phyloP scores from a whole-genome alignment of 2,113 vertebrate genomes.

The Syrmaticus mikado region DNA sequence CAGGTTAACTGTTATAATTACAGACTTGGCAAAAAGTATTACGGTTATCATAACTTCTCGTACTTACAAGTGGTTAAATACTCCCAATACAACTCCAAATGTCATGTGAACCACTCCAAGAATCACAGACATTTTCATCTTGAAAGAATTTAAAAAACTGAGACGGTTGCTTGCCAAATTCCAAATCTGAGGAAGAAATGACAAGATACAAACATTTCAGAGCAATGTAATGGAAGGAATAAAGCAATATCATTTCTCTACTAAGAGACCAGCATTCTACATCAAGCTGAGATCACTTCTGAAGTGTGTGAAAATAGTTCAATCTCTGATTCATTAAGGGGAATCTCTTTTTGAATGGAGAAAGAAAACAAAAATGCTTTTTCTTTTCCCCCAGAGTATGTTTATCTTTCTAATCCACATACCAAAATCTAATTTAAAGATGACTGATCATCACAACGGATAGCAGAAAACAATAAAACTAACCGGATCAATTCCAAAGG shows the following conservation, averaged over 20 bases:
- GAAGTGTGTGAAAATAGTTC: neutral
- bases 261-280: neutral
- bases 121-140: constrained; percentile 99
- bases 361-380: neutral
- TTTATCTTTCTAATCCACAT: neutral
- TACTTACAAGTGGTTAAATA: constrained; percentile 96
- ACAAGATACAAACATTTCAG: neutral
- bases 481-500: constrained; percentile 95
- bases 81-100: constrained; percentile 90
- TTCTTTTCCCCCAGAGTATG: neutral
- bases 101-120: constrained; percentile 93
- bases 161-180: constrained; percentile 94
- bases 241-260: neutral
- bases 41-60: neutral
- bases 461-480: constrained; percentile 56
- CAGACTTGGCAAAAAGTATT: neutral
- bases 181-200: constrained; percentile 85
- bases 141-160: constrained; percentile 96
- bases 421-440: neutral
- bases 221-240: neutral
- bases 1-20: neutral
- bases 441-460: neutral
- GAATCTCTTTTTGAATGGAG: neutral
- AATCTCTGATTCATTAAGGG: neutral
- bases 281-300: neutral